Evolutionary conservation across 2,113 vertebrate species (phyloP), one percentile per base, ranked within the genome.

Genomic region (Bubo bubo): DNA sequence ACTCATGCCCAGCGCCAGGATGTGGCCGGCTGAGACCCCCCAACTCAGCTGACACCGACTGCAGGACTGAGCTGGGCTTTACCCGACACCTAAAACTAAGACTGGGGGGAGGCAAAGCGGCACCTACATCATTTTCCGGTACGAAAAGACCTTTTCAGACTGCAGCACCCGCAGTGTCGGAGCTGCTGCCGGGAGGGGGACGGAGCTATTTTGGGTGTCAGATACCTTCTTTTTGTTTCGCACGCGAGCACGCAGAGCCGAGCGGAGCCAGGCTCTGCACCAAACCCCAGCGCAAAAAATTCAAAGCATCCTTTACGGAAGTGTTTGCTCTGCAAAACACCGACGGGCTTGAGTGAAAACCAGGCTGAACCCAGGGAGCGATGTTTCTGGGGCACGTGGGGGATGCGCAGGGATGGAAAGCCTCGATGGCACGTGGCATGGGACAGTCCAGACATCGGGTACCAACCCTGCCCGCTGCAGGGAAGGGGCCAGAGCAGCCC

Each of bases 371-470:
- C 27, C 53, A 3, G 58, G 52, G 32, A 60, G 28, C 1, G 2
- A 17, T 5, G 1, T n/a, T 45, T 27, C 67, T 73, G 50, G 76
- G 90, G 63, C 87, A 64, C 8, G 9, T 8, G 21, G 53, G 35
- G 37, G n/a, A 34, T 5, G 32, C 3, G 0, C 35, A 14, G 37
- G 81, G 4, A 28, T 2, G 20, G 53, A 24, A 55, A 62, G 15
- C 47, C 56, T 23, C 1, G 4, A 7, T 12, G 62, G 75, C 74
- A 21, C 1, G 0, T 9, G 89, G 82, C 45, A 14, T 0, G 0
- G 24, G 39, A 41, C 10, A 1, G 34, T 4, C 8, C 2, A 2
- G 43, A 23, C 19, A 24, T 3, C 1, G 3, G 68, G 39, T 32
- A 76, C 60, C 27, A 24, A 10, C 16, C 14, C 68, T 14, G 59